Conservation (phyloP, 2,113 vertebrate species). For the Oreochromis tanganicae region DNA sequence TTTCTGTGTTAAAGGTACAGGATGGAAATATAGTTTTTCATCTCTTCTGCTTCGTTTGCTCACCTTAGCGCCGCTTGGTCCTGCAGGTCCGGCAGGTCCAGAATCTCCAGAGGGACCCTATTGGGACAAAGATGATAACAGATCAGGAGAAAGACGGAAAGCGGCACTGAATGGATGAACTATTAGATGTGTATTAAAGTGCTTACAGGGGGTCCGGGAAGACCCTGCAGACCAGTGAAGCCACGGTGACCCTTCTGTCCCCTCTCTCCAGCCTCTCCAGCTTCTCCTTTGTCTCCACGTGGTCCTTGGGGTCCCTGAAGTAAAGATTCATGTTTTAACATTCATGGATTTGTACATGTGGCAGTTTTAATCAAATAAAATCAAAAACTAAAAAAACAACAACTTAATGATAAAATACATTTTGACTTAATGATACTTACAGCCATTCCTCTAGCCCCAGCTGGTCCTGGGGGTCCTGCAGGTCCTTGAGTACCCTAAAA, state of each 20-base stretch:
- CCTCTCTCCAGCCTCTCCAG: constrained; percentile 89
- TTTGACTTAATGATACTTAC: constrained; percentile 72
- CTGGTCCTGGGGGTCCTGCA: constrained; percentile 84
- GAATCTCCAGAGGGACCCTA: constrained; percentile 91
- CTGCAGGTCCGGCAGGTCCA: constrained; percentile 83
- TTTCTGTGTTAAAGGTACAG: neutral
- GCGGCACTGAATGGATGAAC: neutral
- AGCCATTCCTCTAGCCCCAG: constrained; percentile 88
- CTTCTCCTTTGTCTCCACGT: constrained; percentile 95
- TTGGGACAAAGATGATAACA: neutral
- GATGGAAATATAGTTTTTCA: neutral
- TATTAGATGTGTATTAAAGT: neutral
- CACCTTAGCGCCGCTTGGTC: constrained; percentile 87
- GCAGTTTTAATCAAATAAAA: neutral
- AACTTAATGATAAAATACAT: neutral
- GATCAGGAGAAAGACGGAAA: neutral
- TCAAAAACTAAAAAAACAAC: neutral
- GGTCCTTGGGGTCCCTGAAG: constrained; percentile 92
- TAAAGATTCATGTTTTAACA: neutral
- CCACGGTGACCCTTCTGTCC: constrained; percentile 96
- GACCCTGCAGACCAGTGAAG: constrained; percentile 96
- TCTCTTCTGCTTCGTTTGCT: constrained; percentile 9
- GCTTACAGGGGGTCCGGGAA: constrained; percentile 94
- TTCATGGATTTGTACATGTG: neutral
- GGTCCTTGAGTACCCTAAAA: constrained; percentile 91